phyloP scores from a whole-genome alignment of 2,888 invertebrate genomes.

The Spialia ferax region DNA sequence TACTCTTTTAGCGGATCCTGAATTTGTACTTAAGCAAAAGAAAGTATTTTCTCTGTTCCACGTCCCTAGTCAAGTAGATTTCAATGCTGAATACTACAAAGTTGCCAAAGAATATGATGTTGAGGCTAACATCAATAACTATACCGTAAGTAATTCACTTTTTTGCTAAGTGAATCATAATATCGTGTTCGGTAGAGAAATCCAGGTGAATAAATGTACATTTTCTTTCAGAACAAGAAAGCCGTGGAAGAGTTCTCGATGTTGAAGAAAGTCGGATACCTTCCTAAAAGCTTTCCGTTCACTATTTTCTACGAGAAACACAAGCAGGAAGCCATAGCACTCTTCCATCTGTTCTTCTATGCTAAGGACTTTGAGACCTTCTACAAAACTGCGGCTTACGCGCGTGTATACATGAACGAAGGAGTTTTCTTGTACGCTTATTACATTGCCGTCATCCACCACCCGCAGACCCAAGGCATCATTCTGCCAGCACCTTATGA shows the following conservation, averaged over 20 bases:
- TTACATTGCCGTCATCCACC: slow-evolving; percentile 87
- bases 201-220: background rate
- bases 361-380: slow-evolving; percentile 88
- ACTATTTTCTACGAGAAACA: slow-evolving; percentile 79
- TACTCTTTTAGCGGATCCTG: slow-evolving; percentile 44
- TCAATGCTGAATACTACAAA: slow-evolving; percentile 68
- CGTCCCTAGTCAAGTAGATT: slow-evolving; percentile 68
- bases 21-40: slow-evolving; percentile 62
- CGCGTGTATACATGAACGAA: slow-evolving; percentile 87
- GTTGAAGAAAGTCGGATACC: slow-evolving; percentile 72
- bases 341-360: slow-evolving; percentile 86
- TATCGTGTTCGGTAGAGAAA: background rate
- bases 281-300: slow-evolving; percentile 81
- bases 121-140: slow-evolving; percentile 67
- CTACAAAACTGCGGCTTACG: slow-evolving; percentile 85
- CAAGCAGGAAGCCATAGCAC: slow-evolving; percentile 77
- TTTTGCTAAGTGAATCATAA: background rate
- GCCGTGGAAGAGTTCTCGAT: slow-evolving; percentile 74
- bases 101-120: slow-evolving; percentile 67
- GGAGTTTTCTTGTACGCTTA: slow-evolving; percentile 88
- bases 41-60: slow-evolving; percentile 76
- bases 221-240: slow-evolving; percentile 65
- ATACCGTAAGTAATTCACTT: slow-evolving; percentile 61
- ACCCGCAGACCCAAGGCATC: slow-evolving; percentile 84
- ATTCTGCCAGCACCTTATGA: slow-evolving; percentile 90